Percentiles rank a stretch among this genome's conserved stretches.
Conservation (phyloP, 2,797 vertebrate species). For the Sciurus vulgaris region DNA sequence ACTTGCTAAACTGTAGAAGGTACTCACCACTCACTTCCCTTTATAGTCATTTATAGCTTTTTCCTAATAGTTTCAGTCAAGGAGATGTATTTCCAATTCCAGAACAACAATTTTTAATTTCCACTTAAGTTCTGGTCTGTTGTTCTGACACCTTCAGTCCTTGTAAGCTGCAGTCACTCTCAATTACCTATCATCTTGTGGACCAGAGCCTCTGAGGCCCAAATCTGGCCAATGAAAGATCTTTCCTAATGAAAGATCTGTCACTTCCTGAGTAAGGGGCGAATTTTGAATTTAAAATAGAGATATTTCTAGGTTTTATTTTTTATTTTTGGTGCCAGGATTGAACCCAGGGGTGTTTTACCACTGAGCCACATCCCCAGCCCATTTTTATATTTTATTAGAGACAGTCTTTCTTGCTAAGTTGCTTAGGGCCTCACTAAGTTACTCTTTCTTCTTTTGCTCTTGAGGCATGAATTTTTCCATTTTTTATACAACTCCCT, state of each 20-base stretch:
- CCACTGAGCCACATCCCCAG: too few relatives aligned
- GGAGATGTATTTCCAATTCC: not conserved
- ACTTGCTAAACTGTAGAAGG: not conserved
- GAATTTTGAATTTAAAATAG: slow-evolving; percentile 8
- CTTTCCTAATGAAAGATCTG: not conserved
- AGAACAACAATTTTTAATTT: slow-evolving; percentile 25
- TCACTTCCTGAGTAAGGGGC: not conserved
- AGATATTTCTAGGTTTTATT: not conserved
- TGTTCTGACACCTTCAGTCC: not conserved
- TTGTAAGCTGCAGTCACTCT: not conserved
- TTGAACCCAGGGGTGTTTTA: too few relatives aligned
- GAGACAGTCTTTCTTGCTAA: too few relatives aligned
- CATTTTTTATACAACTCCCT: not conserved
- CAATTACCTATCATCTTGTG: not conserved
- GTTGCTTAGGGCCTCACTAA: too few relatives aligned
- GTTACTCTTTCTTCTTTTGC: not conserved
- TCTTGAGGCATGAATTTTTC: not conserved
- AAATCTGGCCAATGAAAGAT: not conserved
- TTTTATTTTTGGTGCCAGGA: too few relatives aligned
- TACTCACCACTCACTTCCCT: not conserved
- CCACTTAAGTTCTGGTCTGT: not conserved
- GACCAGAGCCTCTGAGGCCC: not conserved
- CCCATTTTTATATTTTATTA: too few relatives aligned
- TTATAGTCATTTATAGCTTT: not conserved
- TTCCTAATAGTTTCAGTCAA: not conserved